Conservation (phyloP, 2,797 vertebrate genomes). For the Microctenopoma steveboyesi region DNA sequence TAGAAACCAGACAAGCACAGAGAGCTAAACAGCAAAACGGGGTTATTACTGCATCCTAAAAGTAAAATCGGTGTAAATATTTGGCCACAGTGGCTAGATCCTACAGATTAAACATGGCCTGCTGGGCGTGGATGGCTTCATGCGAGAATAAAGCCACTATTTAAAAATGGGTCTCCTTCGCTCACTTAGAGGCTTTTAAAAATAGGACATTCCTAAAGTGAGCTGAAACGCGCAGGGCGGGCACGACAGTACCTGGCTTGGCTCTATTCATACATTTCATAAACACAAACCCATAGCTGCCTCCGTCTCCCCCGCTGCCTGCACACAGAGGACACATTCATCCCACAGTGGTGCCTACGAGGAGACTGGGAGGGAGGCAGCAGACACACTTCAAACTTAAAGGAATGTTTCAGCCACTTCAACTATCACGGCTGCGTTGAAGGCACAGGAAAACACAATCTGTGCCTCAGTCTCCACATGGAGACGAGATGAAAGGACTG, state of each 20-base stretch:
- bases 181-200: conserved; percentile 15
- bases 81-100: conserved; percentile 17
- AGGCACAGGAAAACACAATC: conserved; percentile 47
- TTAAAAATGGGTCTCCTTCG: neutral
- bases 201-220: conserved; percentile 33
- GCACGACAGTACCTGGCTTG: conserved; percentile 65
- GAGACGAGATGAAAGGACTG: conserved; percentile 62
- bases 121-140: conserved; percentile 44
- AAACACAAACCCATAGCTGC: conserved; percentile 66
- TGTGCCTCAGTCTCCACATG: conserved; percentile 17
- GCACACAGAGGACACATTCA: conserved; percentile 82
- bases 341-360: conserved; percentile 73
- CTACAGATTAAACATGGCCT: conserved; percentile 23
- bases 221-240: conserved; percentile 22
- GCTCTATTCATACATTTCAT: conserved; percentile 63
- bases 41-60: conserved; percentile 16
- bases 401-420: conserved; percentile 66
- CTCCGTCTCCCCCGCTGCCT: conserved; percentile 58
- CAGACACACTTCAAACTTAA: conserved; percentile 65
- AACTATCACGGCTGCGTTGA: conserved; percentile 51
- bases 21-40: conserved; percentile 13
- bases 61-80: conserved; percentile 53
- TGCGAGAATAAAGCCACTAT: conserved; percentile 32
- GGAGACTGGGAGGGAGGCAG: conserved; percentile 39
- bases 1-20: conserved; percentile 41